Percentiles rank a stretch among this genome's conserved stretches.
These are phyloP conservation scores for Ammodytes dubius DNA, from an alignment of 2,113 vertebrate species.

Conservation along the genomic window DNA sequence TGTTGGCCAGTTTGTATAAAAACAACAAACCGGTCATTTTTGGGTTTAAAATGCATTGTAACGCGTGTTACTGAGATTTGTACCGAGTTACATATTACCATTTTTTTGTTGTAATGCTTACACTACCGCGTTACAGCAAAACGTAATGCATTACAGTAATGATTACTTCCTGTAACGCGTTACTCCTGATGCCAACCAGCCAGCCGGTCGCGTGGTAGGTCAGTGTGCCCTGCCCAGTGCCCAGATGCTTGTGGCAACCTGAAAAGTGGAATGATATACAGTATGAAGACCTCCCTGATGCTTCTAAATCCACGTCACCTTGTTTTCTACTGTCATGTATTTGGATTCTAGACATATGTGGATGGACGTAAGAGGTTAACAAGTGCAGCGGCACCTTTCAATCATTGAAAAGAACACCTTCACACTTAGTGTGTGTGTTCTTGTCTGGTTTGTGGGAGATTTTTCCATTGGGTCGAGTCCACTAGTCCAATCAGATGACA, in stretches of 20 bases:
- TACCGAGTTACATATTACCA: too few relatives aligned
- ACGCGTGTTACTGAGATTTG: too few relatives aligned
- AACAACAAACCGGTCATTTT: too few relatives aligned
- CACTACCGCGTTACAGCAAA: too few relatives aligned
- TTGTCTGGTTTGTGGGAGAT: constrained; percentile 47
- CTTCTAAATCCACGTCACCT: constrained; percentile 49
- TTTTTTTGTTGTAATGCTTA: too few relatives aligned
- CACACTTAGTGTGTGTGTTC: constrained; percentile 45
- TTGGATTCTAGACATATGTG: constrained; percentile 14
- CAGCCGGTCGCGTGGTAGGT: constrained; percentile 21
- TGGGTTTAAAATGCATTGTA: too few relatives aligned
- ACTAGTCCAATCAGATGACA: constrained; percentile 68
- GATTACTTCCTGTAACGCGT: too few relatives aligned
- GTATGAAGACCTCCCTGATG: constrained; percentile 1
- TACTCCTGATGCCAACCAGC: neutral
- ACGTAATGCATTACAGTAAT: too few relatives aligned
- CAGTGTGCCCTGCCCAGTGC: constrained; percentile 22
- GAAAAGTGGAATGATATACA: constrained; percentile 18
- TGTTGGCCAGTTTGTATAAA: too few relatives aligned
- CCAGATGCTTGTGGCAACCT: constrained; percentile 58
- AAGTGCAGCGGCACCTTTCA: constrained; percentile 69
- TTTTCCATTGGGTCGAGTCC: constrained; percentile 69
- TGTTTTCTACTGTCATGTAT: neutral
- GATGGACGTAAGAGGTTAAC: constrained; percentile 59
- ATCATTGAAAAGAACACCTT: constrained; percentile 78